phyloP scores from a whole-genome alignment of 2,113 vertebrate genomes.

The Merops nubicus region DNA sequence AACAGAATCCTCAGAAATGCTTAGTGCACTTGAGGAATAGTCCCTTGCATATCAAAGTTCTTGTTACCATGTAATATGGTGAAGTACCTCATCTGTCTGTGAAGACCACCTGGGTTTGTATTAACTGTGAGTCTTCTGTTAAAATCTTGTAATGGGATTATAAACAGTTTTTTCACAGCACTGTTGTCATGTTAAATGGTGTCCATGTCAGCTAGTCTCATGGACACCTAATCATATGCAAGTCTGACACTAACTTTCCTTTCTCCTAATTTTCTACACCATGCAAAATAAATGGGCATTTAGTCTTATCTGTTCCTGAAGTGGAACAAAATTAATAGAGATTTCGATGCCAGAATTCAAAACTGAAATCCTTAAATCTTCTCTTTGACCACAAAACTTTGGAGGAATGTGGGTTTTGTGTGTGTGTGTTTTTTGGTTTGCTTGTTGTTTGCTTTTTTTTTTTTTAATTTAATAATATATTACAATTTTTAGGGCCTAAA shows the following conservation, averaged over 20 bases:
- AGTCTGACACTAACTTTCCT: neutral
- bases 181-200: neutral
- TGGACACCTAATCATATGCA: neutral
- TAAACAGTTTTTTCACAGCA: neutral
- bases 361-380: neutral
- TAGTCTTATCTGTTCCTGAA: neutral
- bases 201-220: neutral
- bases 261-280: neutral
- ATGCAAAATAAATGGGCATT: neutral
- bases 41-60: neutral
- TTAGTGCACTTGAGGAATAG: neutral
- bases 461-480: neutral
- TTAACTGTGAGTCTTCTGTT: neutral
- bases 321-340: neutral
- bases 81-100: neutral
- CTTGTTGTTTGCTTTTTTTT: too few species aligned
- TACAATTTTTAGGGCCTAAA: neutral
- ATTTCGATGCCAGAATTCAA: neutral
- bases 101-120: neutral
- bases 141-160: neutral
- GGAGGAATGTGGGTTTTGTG: neutral
- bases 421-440: too few species aligned
- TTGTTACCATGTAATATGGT: neutral
- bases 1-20: neutral
- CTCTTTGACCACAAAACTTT: neutral